Conservation (phyloP, 2,113 vertebrate genomes). For the Festucalex cinctus region DNA sequence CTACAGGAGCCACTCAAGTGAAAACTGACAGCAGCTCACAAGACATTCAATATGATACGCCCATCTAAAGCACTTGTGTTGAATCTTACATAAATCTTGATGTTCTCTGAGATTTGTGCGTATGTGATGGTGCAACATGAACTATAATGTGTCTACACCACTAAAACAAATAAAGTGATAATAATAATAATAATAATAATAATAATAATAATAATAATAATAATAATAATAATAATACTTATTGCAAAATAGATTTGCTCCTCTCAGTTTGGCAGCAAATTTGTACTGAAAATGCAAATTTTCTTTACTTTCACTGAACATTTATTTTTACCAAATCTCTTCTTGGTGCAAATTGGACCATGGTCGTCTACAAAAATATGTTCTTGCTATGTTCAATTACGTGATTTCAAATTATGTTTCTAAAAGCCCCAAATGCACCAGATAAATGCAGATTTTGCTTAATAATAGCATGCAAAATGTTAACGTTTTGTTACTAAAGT, state of each 20-base stretch:
- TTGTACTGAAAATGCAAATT: no score
- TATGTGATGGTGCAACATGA: background rate
- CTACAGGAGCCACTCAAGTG: slow-evolving; percentile 15
- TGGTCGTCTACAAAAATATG: background rate
- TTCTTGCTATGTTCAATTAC: background rate
- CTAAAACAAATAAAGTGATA: no score
- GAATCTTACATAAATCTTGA: background rate
- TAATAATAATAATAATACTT: no score
- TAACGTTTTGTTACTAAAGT: background rate
- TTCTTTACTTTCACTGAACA: no score
- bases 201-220: no score
- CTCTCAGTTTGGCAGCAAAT: no score
- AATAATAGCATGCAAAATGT: background rate
- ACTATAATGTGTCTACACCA: no score
- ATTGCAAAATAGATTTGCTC: no score
- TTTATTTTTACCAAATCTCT: no score
- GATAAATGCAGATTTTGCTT: background rate
- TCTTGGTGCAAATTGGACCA: no score
- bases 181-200: no score
- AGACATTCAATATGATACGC: slow-evolving; percentile 2
- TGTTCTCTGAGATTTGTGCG: background rate
- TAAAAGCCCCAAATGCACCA: background rate
- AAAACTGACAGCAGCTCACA: slow-evolving; percentile 15
- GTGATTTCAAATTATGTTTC: background rate
- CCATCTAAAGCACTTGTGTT: background rate